Percentiles rank a stretch among this genome's conserved stretches.
Evolutionary conservation across 2,888 invertebrate genomes (phyloP).

Genomic region (Rotaria sp.): DNA sequence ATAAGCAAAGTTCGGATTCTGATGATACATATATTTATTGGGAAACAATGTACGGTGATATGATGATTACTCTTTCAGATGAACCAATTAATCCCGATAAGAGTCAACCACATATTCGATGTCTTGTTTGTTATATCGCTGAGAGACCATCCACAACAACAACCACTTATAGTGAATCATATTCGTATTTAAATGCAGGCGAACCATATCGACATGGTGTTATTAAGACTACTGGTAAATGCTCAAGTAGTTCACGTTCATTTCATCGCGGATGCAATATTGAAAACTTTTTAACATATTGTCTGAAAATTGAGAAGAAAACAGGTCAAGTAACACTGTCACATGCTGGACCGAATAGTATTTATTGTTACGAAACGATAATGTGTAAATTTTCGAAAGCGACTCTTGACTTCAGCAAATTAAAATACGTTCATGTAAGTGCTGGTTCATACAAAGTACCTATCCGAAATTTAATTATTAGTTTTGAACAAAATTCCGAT

Average conservation of each 20-base stretch:
- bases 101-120: neutral
- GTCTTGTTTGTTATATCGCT: constrained; percentile 9
- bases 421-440: neutral
- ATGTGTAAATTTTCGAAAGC: neutral
- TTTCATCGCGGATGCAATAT: neutral
- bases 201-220: neutral
- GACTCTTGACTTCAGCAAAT: neutral
- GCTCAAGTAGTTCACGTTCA: neutral
- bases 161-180: neutral
- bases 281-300: neutral
- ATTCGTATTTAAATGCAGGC: neutral
- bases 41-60: neutral
- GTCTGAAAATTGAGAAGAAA: neutral
- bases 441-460: neutral
- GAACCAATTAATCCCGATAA: neutral
- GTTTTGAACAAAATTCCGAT: neutral
- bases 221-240: neutral
- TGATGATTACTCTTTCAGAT: neutral
- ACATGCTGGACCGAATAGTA: neutral
- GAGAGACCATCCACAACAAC: neutral
- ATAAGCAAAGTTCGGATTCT: neutral
- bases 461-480: neutral
- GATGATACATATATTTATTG: constrained; percentile 21
- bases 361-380: neutral
- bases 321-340: constrained; percentile 12